Base-by-base conservation (phyloP, 2,113 vertebrate species). In the Solea solea region DNA sequence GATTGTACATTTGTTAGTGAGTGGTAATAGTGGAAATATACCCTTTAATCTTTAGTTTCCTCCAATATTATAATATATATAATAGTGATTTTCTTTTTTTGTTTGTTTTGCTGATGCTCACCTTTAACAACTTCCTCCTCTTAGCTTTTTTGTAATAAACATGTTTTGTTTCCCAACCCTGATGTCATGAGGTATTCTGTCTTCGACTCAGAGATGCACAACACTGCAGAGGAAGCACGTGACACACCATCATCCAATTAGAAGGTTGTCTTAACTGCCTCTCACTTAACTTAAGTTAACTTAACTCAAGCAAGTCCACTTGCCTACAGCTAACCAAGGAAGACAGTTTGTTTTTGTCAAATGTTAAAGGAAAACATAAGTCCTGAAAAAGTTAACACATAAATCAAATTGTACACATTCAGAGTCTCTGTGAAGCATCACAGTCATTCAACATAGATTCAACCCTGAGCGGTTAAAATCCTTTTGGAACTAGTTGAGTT, bases 71-170 rank as follows among this genome's bases (percentile, higher is more conserved):
- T 25, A 53, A 6, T 25, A 21, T 21, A 21, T 21, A 21, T 21
- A 21, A 21, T 21, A 21, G 21, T 21, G 21, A 21, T 21, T 48
- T 10, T 10, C 14, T 13, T 48, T 4, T 13, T 14, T 48, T 48
- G 12, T 15, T 16, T 27, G 45, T 55, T 50, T 49, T 48, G 8
- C 66, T 16, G 6, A 67, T 41, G 42, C 66, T 83, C 67, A 80
- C 64, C 75, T 75, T 81, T 39, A 45, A 70, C 65, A 54, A 27
- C 80, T 62, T 82, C 73, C 80, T 76, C 69, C 72, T 70, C 57
- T 9, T 41, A n/a, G 65, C 53, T 11, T 49, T 81, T 81, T 82
- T 85, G 21, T 65, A 82, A 80, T 83, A 89, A 79, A 80, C 34
- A 11, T 61, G 11, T 66, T 70, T 46, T 44, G 54, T 80, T 81